phyloP scores from a whole-genome alignment of 2,797 vertebrate species.

The Tarsius wallacei region DNA sequence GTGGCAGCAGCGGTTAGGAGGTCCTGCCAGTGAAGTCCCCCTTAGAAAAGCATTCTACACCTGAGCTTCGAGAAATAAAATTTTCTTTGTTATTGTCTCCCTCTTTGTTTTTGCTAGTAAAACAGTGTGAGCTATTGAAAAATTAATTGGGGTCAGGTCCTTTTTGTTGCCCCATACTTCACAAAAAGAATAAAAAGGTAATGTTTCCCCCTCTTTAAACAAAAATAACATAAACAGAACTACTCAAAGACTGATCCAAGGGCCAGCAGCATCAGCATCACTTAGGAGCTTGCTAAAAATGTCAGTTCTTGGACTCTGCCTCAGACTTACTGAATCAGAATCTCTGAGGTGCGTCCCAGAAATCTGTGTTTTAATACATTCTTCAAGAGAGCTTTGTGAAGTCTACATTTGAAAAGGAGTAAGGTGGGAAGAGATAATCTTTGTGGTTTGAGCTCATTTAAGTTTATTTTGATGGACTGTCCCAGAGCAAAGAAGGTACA shows the following conservation, averaged over 20 bases:
- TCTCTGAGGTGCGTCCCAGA: neutral
- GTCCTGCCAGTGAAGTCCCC: slow-evolving; percentile 78
- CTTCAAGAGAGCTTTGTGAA: neutral
- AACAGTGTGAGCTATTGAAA: slow-evolving; percentile 39
- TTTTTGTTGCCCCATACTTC: neutral
- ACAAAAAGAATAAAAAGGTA: neutral
- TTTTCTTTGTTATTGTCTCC: slow-evolving; percentile 83
- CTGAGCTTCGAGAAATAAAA: slow-evolving; percentile 86
- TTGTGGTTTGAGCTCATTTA: neutral
- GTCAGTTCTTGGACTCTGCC: neutral
- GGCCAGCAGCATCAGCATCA: neutral
- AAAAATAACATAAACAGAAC: neutral
- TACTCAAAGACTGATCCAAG: neutral
- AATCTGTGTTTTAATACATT: neutral
- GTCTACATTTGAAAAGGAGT: neutral
- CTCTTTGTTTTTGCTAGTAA: neutral
- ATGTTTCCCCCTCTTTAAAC: neutral
- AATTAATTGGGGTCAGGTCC: slow-evolving; percentile 15
- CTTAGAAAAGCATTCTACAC: slow-evolving; percentile 76
- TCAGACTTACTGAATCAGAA: neutral
- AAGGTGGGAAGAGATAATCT: neutral
- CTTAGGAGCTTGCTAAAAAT: neutral
- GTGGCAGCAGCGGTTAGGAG: slow-evolving; percentile 79
- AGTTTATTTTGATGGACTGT: neutral
- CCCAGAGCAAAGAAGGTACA: neutral